phyloP scores from a whole-genome alignment of 1,140 invertebrate species.

The Dendrolimus kikuchii region DNA sequence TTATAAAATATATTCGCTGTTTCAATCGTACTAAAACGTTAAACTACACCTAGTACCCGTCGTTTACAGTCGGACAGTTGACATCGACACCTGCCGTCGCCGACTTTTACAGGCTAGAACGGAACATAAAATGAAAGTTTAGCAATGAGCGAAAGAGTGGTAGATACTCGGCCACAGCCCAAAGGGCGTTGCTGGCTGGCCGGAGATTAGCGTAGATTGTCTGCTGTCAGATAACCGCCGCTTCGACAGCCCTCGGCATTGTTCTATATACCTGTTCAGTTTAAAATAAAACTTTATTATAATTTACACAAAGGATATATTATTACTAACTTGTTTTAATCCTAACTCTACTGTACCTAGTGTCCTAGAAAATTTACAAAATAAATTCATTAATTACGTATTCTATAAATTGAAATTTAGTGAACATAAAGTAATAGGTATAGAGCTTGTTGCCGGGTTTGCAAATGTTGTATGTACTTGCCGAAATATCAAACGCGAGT shows the following conservation, averaged over 20 bases:
- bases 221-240: conserved; percentile 9
- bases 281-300: neutral
- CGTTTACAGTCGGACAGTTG: conserved; percentile 11
- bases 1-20: too few relatives aligned
- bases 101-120: conserved; percentile 9
- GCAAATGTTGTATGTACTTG: too few relatives aligned
- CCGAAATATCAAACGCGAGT: neutral
- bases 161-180: conserved; percentile 6
- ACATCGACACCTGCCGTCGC: conserved; percentile 14
- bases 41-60: neutral
- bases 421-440: too few relatives aligned
- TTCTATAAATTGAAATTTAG: too few relatives aligned
- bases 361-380: too few relatives aligned
- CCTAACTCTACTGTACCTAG: too few relatives aligned
- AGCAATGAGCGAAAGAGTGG: conserved; percentile 3
- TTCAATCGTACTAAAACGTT: too few relatives aligned
- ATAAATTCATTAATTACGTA: too few relatives aligned
- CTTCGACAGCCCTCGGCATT: conserved; percentile 1
- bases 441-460: too few relatives aligned
- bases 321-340: too few relatives aligned
- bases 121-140: conserved; percentile 1
- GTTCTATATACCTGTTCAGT: neutral
- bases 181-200: conserved; percentile 12
- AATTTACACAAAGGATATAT: neutral
- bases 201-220: conserved; percentile 17